A percentile compares a stretch with the other conserved stretches of the same genome.
phyloP scores from a whole-genome alignment of 1,140 invertebrate species.

The Sycobia sp. region DNA sequence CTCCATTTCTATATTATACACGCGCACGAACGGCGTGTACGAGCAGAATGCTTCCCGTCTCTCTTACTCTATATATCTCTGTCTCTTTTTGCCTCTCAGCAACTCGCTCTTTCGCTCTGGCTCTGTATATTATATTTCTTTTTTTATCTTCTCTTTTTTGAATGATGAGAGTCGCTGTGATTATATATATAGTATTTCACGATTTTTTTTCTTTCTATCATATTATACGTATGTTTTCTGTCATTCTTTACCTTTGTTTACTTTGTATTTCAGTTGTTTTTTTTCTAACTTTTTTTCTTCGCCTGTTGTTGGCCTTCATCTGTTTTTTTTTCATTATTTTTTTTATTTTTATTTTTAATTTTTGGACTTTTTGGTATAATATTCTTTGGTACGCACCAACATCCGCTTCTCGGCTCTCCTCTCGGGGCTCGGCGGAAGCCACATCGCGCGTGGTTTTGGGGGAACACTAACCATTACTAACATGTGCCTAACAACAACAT shows the following conservation, averaged over 20 bases:
- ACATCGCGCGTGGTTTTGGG: constrained; percentile 56
- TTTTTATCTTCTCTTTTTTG: constrained; percentile 32
- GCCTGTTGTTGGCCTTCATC: constrained; percentile 1
- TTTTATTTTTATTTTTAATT: constrained; percentile 27
- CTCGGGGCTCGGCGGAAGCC: constrained; percentile 63
- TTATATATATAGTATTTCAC: too few species aligned
- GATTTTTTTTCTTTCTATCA: constrained; percentile 23
- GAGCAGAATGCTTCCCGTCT: constrained; percentile 12
- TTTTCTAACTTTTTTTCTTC: constrained; percentile 3
- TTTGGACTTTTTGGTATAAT: constrained; percentile 35
- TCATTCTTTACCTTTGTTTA: constrained; percentile 22
- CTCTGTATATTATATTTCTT: constrained; percentile 36
- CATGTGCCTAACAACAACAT: constrained; percentile 52
- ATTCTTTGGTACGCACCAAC: constrained; percentile 43
- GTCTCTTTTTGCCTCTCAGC: neutral
- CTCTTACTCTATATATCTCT: constrained; percentile 3
- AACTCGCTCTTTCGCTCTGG: constrained; percentile 40
- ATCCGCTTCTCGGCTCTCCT: constrained; percentile 60
- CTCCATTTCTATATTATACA: constrained; percentile 21
- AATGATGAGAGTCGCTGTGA: constrained; percentile 12
- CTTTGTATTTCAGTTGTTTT: constrained; percentile 29
- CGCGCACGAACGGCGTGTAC: too few species aligned
- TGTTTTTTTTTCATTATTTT: constrained; percentile 16
- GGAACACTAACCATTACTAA: constrained; percentile 56
- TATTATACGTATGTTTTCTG: constrained; percentile 22